Conservation (phyloP, 2,113 vertebrate genomes). For the Hipposideros armiger region DNA sequence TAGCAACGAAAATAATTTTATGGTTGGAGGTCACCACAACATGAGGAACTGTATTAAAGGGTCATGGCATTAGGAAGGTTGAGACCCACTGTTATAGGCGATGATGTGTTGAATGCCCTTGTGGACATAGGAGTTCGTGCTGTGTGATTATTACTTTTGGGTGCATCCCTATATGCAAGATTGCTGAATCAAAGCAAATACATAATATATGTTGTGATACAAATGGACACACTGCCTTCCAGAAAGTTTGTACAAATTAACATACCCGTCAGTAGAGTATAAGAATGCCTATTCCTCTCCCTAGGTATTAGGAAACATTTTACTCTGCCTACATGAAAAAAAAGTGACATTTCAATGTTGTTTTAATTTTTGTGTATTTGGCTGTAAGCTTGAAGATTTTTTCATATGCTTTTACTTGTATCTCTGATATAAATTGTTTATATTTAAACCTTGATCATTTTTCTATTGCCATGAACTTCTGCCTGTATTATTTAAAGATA, state of each 20-base stretch:
- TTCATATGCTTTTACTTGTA: neutral
- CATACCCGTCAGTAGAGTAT: accelerated
- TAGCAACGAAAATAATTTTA: too few species aligned
- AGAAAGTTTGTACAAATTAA: neutral
- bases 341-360: neutral
- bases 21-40: too few species aligned
- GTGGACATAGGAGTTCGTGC: neutral
- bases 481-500: neutral
- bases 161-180: neutral
- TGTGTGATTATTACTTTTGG: neutral
- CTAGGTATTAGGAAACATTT: neutral
- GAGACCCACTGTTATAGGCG: too few species aligned
- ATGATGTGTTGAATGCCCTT: neutral
- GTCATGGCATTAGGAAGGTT: too few species aligned
- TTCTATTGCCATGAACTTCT: neutral
- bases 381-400: neutral
- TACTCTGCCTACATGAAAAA: neutral
- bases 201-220: neutral
- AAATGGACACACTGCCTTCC: neutral
- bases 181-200: neutral
- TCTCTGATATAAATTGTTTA: neutral
- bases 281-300: neutral
- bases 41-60: too few species aligned
- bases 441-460: neutral
- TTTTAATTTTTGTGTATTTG: neutral